Percentiles rank a stretch among this genome's conserved stretches.
These are phyloP conservation scores for Xenopus laevis DNA, from an alignment of 2,113 vertebrate species.

Conservation along the genomic window DNA sequence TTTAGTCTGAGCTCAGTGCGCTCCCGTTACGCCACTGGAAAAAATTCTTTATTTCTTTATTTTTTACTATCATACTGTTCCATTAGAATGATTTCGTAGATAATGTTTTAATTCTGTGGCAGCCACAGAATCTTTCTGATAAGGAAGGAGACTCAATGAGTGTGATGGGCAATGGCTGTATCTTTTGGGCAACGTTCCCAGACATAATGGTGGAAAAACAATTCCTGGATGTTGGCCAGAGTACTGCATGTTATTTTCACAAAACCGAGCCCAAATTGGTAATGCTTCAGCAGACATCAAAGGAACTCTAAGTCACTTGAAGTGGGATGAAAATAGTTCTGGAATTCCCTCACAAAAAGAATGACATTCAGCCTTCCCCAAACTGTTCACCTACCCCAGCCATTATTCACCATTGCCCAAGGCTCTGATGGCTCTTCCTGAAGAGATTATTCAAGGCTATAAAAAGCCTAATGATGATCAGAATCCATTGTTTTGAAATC, in stretches of 20 bases:
- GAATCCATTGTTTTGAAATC: slow-evolving; percentile 42
- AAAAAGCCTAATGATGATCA: slow-evolving; percentile 42
- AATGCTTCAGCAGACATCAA: slow-evolving; percentile 45
- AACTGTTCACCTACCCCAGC: slow-evolving; percentile 28
- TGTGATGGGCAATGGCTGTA: slow-evolving; percentile 20
- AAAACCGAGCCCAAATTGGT: slow-evolving; percentile 41
- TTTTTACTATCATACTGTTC: background rate
- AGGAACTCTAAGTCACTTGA: slow-evolving; percentile 43
- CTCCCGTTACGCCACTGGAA: too few relatives aligned
- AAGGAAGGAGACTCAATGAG: background rate
- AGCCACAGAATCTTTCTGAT: background rate
- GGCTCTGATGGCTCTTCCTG: slow-evolving; percentile 36
- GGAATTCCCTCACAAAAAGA: slow-evolving; percentile 44
- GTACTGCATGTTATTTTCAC: slow-evolving; percentile 35
- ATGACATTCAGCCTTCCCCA: slow-evolving; percentile 44
- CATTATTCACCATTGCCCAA: slow-evolving; percentile 38
- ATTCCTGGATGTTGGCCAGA: slow-evolving; percentile 42
- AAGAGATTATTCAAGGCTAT: slow-evolving; percentile 39
- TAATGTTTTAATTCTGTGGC: background rate
- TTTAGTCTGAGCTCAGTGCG: too few relatives aligned
- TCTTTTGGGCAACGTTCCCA: slow-evolving; percentile 24
- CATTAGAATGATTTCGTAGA: background rate
- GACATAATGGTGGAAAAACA: slow-evolving; percentile 15
- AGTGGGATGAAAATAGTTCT: slow-evolving; percentile 44
- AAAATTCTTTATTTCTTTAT: background rate